Conservation (phyloP, 2,888 invertebrate genomes). For the Bursaphelenchus okinawaensis region DNA sequence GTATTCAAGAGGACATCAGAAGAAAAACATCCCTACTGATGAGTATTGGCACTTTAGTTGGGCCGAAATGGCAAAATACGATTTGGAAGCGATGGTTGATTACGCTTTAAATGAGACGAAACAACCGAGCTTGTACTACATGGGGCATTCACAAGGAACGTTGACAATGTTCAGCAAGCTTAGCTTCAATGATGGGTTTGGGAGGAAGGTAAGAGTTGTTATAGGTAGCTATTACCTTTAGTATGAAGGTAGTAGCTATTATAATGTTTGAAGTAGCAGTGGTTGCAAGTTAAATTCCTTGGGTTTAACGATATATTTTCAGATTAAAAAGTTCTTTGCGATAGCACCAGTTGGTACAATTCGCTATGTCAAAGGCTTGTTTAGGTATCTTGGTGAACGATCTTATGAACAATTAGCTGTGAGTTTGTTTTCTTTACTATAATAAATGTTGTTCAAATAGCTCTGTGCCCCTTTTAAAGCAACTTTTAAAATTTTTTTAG, state of each 20-base stretch:
- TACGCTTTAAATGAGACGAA: conserved; percentile 67
- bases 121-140: conserved; percentile 67
- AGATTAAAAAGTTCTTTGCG: conserved; percentile 54
- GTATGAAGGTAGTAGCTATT: too few relatives aligned
- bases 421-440: not conserved
- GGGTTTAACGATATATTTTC: conserved; percentile 6
- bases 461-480: too few relatives aligned
- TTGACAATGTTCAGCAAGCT: conserved; percentile 50
- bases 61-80: conserved; percentile 69
- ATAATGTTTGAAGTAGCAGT: not conserved
- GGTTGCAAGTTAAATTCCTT: not conserved
- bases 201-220: not conserved
- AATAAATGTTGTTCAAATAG: too few relatives aligned
- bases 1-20: conserved; percentile 66
- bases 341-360: conserved; percentile 50
- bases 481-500: too few relatives aligned
- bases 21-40: conserved; percentile 62
- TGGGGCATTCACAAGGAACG: conserved; percentile 77
- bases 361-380: conserved; percentile 31
- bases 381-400: conserved; percentile 30
- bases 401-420: conserved; percentile 29
- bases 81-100: conserved; percentile 78
- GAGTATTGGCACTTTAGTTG: conserved; percentile 70
- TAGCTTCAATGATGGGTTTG: conserved; percentile 2
- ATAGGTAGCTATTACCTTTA: too few relatives aligned